Percentiles rank a stretch among this genome's conserved stretches.
Evolutionary conservation across 2,113 vertebrate genomes (phyloP).

Genomic region (Buteo buteo): DNA sequence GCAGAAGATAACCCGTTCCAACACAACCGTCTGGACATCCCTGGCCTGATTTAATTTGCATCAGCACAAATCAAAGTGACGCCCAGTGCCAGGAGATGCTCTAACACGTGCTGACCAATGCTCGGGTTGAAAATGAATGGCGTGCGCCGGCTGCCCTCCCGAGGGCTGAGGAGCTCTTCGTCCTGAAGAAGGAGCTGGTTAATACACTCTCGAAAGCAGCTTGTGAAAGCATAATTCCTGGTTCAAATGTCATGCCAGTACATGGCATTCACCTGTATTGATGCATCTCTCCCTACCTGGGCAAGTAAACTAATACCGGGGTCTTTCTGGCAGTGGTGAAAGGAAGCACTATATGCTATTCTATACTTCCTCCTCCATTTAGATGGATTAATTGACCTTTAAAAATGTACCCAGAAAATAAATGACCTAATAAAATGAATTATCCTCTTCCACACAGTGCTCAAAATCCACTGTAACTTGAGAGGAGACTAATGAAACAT

Average conservation of each 20-base stretch:
- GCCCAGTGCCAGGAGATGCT: not conserved
- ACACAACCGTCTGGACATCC: not conserved
- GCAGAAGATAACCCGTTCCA: not conserved
- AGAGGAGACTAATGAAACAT: slow-evolving; percentile 61
- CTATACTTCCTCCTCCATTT: slow-evolving; percentile 40
- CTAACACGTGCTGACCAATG: accelerated
- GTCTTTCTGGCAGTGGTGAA: not conserved
- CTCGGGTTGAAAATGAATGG: accelerated
- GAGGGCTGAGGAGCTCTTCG: no score
- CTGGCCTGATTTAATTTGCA: accelerated
- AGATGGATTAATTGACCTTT: slow-evolving; percentile 75
- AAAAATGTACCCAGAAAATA: slow-evolving; percentile 73
- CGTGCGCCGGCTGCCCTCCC: not conserved
- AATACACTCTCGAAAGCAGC: not conserved
- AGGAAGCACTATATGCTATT: not conserved
- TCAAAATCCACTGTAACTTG: slow-evolving; percentile 59
- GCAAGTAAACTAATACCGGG: accelerated
- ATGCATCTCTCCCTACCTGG: not conserved
- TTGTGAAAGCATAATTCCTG: not conserved
- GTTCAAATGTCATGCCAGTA: not conserved
- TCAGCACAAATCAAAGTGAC: accelerated
- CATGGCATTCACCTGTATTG: accelerated
- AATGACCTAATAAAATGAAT: slow-evolving; percentile 76
- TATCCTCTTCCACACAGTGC: slow-evolving; percentile 44
- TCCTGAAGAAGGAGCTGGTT: not conserved